Evolutionary conservation across 1,140 invertebrate species (phyloP), one percentile per base, ranked within the genome.

Genomic region (Microvelia longipes): DNA sequence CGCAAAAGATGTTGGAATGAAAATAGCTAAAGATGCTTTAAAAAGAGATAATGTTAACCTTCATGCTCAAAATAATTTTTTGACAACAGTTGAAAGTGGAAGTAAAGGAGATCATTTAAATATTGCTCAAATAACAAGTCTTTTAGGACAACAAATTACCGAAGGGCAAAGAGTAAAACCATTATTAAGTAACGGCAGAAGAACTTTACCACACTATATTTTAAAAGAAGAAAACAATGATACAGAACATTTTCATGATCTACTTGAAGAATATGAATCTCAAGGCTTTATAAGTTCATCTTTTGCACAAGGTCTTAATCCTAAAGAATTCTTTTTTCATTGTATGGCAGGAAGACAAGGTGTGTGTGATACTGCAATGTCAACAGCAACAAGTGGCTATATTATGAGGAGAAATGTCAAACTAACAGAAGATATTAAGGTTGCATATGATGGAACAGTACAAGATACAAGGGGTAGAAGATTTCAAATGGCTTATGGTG

Each of bases 341-440:
- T 99, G 96, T 78, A 99, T 99, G 96, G 98, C 98, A 68, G 98
- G 98, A 72, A 86, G 98, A 80, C 97, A 99, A 86, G 89, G 90
- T 81, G 81, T 92, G 1, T 90, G 91, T 75, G 90, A 92, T 85
- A 92, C 90, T 13, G 90, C 90, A 71, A 89, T 92, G 0, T 91
- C 91, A 81, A 99, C 98, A 5, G 97, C 94, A 82, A 86, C 96
- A 73, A 96, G 93, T 77, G 98, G 98, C 74, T 99, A 99, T 79
- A 83, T 99, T 67, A 98, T 99, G 81, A 84, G 98, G 71, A 99
- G 97, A 83, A 81, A 99, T 0, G 93, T 99, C 24, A 99, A 99
- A 81, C 94, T 98, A 82, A 82, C 99, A 28, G 98, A 99, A 84
- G 96, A 96, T 14, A 76, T 99, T 1, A 85, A 84, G 61, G 88